These are phyloP conservation scores for Peucedramus taeniatus DNA, from an alignment of 2,113 vertebrate species.

Conservation along the genomic window DNA sequence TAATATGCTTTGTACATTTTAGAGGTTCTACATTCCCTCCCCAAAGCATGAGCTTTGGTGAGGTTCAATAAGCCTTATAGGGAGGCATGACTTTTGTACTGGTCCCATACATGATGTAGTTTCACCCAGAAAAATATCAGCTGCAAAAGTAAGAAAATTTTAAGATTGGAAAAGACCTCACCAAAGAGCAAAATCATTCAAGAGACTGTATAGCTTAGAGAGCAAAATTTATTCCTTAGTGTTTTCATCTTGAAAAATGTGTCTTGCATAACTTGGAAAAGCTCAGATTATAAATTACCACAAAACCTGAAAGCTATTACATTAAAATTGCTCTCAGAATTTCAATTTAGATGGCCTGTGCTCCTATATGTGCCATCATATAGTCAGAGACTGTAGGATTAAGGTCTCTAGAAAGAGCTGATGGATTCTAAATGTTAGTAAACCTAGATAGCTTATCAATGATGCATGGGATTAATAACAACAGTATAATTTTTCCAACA, in stretches of 20 bases:
- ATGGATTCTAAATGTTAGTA: background rate
- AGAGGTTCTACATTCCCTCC: accelerated
- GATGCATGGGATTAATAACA: background rate
- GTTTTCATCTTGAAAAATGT: background rate
- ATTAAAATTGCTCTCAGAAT: background rate
- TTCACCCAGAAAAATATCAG: background rate
- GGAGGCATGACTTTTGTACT: background rate
- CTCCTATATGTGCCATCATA: background rate
- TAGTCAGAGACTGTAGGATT: background rate
- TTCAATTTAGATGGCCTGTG: background rate
- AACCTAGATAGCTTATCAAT: background rate
- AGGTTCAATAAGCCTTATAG: background rate
- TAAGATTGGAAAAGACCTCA: background rate
- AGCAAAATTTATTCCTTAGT: background rate
- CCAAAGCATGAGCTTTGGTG: background rate
- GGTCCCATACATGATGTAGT: background rate
- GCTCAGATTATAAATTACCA: background rate
- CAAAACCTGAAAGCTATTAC: background rate
- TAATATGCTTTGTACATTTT: background rate
- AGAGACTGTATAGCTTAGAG: background rate
- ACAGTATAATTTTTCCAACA: background rate
- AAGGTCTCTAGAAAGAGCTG: background rate
- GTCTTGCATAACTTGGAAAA: background rate
- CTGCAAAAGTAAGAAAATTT: background rate
- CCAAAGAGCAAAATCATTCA: background rate